Evolutionary conservation across 1,140 invertebrate genomes (phyloP), one percentile per base, ranked within the genome.

Genomic region (Leptonema lineaticorne): DNA sequence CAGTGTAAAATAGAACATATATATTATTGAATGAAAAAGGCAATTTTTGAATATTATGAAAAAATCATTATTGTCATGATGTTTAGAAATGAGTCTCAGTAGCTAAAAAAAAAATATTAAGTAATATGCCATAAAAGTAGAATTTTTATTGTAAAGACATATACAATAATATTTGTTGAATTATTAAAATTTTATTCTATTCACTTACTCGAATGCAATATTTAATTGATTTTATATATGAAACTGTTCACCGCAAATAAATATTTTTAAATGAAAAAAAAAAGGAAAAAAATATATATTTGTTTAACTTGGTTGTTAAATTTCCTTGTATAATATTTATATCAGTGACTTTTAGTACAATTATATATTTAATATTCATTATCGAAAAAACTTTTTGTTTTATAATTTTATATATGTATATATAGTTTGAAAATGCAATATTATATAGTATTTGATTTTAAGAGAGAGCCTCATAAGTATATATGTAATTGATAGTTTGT

Each of bases 361-460:
- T 18, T 62, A 14, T 9, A 41, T 7, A 20, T 59, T 33, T 59
- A 16, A 28, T 57, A 3, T 57, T 53, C 18, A 48, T n/a, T 22
- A 18, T 53, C 48, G 48, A 24, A 16, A 24, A 9, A 45, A 3
- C 11, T 50, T 50, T 50, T 50, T 11, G 24, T 53, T 11, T 22
- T 11, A 26, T 3, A 8, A 26, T 53, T 53, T 53, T 53, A 53
- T 26, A 16, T 41, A 41, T 33, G 30, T 33, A 33, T 41, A 16
- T 41, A 41, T 41, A n/a, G n/a, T 41, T 41, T 14, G 16, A 41
- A 53, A 53, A 24, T 53, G 50, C 50, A 53, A 53, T 53, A 53
- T 53, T 53, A 41, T 41, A 41, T 41, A 41, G 37, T 41, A 16
- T 16, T 9, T 41, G 37, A 41, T 41, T 41, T 53, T 53, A 26